Percentiles rank a stretch among this genome's conserved stretches.
phyloP scores from a whole-genome alignment of 2,797 vertebrate genomes.

The Poecilia gillii region DNA sequence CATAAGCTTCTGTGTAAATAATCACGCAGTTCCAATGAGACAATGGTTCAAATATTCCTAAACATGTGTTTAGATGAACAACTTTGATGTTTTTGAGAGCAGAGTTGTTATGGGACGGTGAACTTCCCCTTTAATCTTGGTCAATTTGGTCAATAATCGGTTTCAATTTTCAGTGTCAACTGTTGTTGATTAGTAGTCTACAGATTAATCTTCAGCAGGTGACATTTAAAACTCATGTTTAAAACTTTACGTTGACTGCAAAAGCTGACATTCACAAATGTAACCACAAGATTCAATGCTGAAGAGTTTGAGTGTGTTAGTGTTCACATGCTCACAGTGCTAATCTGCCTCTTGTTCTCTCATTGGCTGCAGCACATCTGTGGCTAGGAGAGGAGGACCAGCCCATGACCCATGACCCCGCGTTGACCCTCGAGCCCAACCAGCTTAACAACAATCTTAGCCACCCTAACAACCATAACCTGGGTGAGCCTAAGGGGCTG shows the following conservation, averaged over 20 bases:
- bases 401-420: slow-evolving; percentile 76
- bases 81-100: neutral
- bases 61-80: neutral
- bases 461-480: slow-evolving; percentile 80
- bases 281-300: slow-evolving; percentile 30
- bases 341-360: slow-evolving; percentile 83
- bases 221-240: neutral
- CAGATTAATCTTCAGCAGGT: neutral
- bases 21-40: neutral
- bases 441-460: slow-evolving; percentile 74
- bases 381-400: slow-evolving; percentile 85
- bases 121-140: neutral
- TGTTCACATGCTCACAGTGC: slow-evolving; percentile 62
- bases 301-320: slow-evolving; percentile 37
- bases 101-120: neutral
- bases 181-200: neutral
- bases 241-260: neutral
- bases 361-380: slow-evolving; percentile 83
- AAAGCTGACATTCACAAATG: slow-evolving; percentile 20
- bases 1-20: neutral
- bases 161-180: neutral
- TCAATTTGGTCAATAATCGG: too few relatives aligned
- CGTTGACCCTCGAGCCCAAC: slow-evolving; percentile 78
- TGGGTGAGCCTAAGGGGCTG: slow-evolving; percentile 80
- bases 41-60: neutral